Base-by-base conservation (phyloP, 2,113 vertebrate species). In the Python bivittatus region DNA sequence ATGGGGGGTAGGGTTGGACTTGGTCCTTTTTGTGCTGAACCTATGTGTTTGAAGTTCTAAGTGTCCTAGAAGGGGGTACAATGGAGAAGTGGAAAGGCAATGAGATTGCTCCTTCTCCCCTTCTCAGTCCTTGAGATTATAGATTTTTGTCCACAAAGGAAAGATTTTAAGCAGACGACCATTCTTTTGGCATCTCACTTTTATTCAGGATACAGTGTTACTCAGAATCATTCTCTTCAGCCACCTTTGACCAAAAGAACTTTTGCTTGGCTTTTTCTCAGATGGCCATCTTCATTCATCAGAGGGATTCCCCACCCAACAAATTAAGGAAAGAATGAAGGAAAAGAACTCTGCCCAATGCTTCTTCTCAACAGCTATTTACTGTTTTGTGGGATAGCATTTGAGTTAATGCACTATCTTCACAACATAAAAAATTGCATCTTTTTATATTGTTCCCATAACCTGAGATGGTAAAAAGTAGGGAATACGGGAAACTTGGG, bases 21-120 rank as follows among this genome's bases (percentile, higher is more conserved):
- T 95, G 86, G 33, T 90, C 88, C 88, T 38, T 38, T 94, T 95
- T 95, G 84, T 92, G 91, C 95, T 6, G 95, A 94, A 93, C 57
- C n/a, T 86, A 2, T 48, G 38, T 29, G 8, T 83, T 57, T 83
- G 17, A 89, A n/a, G 57, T 42, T 29, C 42, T 53, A 53, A 72
- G 20, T 72, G 61, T 52, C 61, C 61, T 22, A 54, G 17, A 52
- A 53, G 0, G 4, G 27, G 25, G 42, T 61, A 88, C 57, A 88
- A 15, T 7, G 1, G 23, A 68, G 17, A 22, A 33, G n/a, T 54
- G 20, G 9, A 33, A n/a, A 38, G 27, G 29, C 29, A 54, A 6
- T 22, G 57, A 11, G 88, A 20, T 68, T 22, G 48, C 12, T 52
- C 53, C 15, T 86, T 52, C n/a, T 86, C 6, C 4, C 84, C 20